Evolutionary conservation across 2,113 vertebrate species (phyloP).

Genomic region (Desmodus rotundus): DNA sequence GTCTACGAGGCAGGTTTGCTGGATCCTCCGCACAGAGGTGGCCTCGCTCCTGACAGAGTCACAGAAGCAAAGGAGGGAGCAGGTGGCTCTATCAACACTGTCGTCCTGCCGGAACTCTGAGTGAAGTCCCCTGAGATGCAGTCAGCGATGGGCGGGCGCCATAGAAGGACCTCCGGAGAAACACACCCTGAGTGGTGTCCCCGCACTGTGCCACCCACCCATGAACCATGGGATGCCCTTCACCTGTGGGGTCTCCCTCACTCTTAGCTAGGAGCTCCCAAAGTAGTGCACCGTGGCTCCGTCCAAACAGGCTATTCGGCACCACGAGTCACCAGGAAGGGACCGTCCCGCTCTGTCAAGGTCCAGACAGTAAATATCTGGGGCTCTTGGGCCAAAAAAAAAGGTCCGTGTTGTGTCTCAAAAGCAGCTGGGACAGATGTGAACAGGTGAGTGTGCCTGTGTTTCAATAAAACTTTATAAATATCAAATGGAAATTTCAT

Average conservation of each 20-base stretch:
- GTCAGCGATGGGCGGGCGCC: rapidly evolving
- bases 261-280: background rate
- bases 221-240: too few species aligned
- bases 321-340: too few species aligned
- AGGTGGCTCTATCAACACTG: too few species aligned
- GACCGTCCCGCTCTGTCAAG: background rate
- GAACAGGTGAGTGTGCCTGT: background rate
- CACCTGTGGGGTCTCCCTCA: background rate
- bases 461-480: background rate
- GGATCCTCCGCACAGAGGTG: too few species aligned
- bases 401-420: rapidly evolving
- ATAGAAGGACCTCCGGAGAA: too few species aligned
- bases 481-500: rapidly evolving
- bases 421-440: rapidly evolving
- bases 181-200: too few species aligned
- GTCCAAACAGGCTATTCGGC: too few species aligned
- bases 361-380: background rate
- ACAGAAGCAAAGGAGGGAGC: too few species aligned
- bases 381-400: rapidly evolving
- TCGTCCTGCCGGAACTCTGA: background rate
- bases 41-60: too few species aligned
- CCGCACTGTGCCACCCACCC: too few species aligned
- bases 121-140: background rate
- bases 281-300: too few species aligned
- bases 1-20: too few species aligned